Base-by-base conservation (phyloP, 2,888 invertebrate species). In the Lepidocyrtinus sp. region DNA sequence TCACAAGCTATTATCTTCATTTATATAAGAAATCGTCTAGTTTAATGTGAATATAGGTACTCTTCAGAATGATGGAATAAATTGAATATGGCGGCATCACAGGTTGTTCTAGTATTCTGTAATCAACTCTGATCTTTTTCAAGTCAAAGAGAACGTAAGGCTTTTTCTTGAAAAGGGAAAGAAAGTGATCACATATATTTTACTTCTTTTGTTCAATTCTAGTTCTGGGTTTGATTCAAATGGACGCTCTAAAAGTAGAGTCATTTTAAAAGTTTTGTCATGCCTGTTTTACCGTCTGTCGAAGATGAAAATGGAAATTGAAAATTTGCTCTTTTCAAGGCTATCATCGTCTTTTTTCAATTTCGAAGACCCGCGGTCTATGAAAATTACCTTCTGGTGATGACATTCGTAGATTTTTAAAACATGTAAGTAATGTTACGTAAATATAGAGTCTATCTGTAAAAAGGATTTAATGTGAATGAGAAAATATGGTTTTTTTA, bases 221-320 rank as follows among this genome's bases (percentile, higher is more conserved):
- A 9, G 17, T 27, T 21, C 46, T 19, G 67, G 46, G 67, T 67
- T 67, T 67, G 45, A 45, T 45, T 67, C 67, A 67, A 67, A 67
- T 67, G 36, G 67, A 21, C 67, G 21, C 22, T n/a, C 5, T 12
- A 55, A 55, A 55, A 65, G 27, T 26, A 45, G 19, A 67, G 45
- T 21, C 45, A 67, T 45, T 45, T 67, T 45, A 19, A 67, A 67
- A 67, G 17, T 45, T 67, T 45, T 36, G 46, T 55, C 55, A 55
- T 55, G 55, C 17, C 67, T 46, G 21, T 5, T 55, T 55, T 12
- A 12, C 36, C 12, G n/a, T 55, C 17, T 12, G 36, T 36, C 12
- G 36, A 36, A 7, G 36, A 36, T 55, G 55, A 55, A 55, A n/a
- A 55, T 55, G 55, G 46, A 67, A 67, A 67, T 17, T 45, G 67